Base-by-base conservation (phyloP, 2,113 vertebrate species). In the Eleginops maclovinus region DNA sequence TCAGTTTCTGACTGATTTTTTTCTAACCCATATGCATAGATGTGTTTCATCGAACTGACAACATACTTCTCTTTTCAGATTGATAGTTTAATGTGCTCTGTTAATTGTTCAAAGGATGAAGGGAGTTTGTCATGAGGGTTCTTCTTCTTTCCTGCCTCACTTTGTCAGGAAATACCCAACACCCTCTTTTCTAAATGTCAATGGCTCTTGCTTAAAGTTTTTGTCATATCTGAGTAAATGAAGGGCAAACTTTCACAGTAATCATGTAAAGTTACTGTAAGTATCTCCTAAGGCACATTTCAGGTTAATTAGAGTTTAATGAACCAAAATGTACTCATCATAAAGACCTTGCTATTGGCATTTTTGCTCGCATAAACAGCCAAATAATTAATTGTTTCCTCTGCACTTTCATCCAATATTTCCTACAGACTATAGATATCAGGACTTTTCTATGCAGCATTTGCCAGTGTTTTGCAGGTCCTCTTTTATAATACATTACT, bases 341-440 rank as follows among this genome's bases (percentile, higher is more conserved):
- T 63, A 61, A 16, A 77, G 77, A 85, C 88, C 77, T 89, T 89
- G 81, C 88, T 87, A 72, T 14, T 63, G 91, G 89, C 72, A 63
- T 81, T 81, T 17, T 78, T 70, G 81, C 46, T 77, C 55, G 41
- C 21, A 44, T 10, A 83, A 69, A 83, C 68, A 81, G 58, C 41
- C 59, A 75, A 65, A 60, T 77, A 61, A 67, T 81, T 74, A 69
- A 77, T 78, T 69, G 41, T 84, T 51, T 82, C 50, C 55, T 75
- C 24, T 21, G 21, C 43, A 41, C 16, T 72, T 83, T 86, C 58
- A 41, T 54, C 24, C 36, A 47, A 22, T 16, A 15, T 61, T 36
- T 82, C 70, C 61, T 58, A 63, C 15, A 76, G 81, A 81, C 64
- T 58, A 64, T 47, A 62, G 44, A 60, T 31, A 55, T 51, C 40